These are phyloP conservation scores for Hyperoplus immaculatus DNA, from an alignment of 2,797 vertebrate species.

Conservation along the genomic window DNA sequence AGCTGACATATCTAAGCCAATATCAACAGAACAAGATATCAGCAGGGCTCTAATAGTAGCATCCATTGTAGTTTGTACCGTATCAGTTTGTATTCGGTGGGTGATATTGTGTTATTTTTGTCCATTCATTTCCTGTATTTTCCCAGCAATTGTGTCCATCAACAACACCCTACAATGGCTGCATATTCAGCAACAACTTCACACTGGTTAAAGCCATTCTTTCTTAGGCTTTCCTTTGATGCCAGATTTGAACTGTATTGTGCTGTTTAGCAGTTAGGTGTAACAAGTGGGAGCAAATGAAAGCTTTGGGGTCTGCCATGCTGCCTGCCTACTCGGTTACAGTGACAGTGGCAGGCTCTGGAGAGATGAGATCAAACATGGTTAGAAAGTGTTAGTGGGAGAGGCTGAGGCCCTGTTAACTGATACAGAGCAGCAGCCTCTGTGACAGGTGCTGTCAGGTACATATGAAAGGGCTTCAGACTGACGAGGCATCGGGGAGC, in stretches of 20 bases:
- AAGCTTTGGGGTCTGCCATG: constrained; percentile 39
- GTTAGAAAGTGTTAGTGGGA: constrained; percentile 64
- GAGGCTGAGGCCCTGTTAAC: constrained; percentile 56
- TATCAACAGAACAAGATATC: constrained; percentile 5
- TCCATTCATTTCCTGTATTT: neutral
- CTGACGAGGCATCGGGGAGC: constrained; percentile 68
- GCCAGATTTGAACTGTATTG: constrained; percentile 30
- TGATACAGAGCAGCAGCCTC: constrained; percentile 55
- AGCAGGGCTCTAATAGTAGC: neutral
- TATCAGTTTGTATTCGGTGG: neutral
- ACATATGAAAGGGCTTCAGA: constrained; percentile 65
- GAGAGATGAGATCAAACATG: constrained; percentile 62
- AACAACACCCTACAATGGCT: neutral
- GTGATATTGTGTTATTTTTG: constrained; percentile 9
- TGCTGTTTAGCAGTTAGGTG: constrained; percentile 23
- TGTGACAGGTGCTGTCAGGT: constrained; percentile 74
- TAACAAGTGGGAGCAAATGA: constrained; percentile 47
- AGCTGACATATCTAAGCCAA: neutral
- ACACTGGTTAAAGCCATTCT: constrained; percentile 19
- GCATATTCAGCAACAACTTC: constrained; percentile 18
- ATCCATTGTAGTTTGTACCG: neutral
- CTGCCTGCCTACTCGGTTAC: constrained; percentile 26
- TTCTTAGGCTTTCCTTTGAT: constrained; percentile 35
- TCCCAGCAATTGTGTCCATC: constrained; percentile 6
- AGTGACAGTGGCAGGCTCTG: constrained; percentile 41